Conservation (phyloP, 2,797 vertebrate genomes). For the Myoxocephalus aenaeus region DNA sequence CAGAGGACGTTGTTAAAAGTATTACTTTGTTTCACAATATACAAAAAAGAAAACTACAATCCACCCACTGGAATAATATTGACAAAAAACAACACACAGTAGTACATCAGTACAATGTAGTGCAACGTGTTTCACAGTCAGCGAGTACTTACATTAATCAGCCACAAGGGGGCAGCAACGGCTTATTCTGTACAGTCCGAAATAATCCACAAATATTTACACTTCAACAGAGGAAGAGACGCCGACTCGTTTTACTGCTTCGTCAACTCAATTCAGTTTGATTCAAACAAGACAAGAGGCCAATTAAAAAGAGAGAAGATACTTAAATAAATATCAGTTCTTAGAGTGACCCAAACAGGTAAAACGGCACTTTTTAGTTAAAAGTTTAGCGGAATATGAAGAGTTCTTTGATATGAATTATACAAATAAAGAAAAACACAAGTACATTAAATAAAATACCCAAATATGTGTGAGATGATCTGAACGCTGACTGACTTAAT, state of each 20-base stretch:
- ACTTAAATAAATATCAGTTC: constrained; percentile 22
- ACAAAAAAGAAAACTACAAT: constrained; percentile 40
- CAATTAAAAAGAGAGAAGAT: constrained; percentile 13
- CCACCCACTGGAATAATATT: constrained; percentile 40
- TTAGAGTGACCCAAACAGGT: neutral
- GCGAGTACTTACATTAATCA: constrained; percentile 46
- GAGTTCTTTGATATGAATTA: neutral
- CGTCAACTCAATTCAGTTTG: constrained; percentile 4
- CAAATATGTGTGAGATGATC: constrained; percentile 6
- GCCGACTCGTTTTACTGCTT: neutral
- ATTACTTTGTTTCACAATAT: constrained; percentile 64
- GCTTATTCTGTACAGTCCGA: constrained; percentile 43
- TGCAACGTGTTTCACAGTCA: constrained; percentile 71
- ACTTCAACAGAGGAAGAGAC: constrained; percentile 11
- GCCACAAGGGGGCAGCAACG: constrained; percentile 52
- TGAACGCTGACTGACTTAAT: neutral
- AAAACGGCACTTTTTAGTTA: neutral
- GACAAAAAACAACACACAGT: constrained; percentile 47
- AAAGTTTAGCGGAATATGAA: constrained; percentile 6
- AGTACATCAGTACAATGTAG: constrained; percentile 59
- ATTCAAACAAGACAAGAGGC: neutral
- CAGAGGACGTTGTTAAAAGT: constrained; percentile 65
- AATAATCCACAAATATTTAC: constrained; percentile 58
- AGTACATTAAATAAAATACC: neutral
- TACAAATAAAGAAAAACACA: neutral